A percentile compares a stretch with the other conserved stretches of the same genome.
Evolutionary conservation across 2,113 vertebrate genomes (phyloP).

Genomic region (Hypocryptadius cinnamomeus): DNA sequence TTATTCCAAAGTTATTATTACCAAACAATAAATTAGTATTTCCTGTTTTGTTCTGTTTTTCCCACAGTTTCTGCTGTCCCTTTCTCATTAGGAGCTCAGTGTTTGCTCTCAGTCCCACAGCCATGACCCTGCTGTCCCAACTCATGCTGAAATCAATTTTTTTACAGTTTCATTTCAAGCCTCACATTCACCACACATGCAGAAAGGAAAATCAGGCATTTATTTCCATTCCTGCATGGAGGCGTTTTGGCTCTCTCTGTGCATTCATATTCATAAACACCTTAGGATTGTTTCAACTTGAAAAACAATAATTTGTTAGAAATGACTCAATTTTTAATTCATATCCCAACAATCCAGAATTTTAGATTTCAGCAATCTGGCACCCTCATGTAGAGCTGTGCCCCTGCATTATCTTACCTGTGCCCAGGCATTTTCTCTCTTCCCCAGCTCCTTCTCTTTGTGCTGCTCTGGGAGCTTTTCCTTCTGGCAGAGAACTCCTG

Average conservation of each 20-base stretch:
- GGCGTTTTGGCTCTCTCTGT: not conserved
- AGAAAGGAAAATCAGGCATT: not conserved
- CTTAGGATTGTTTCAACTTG: not conserved
- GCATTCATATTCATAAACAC: not conserved
- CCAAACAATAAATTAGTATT: not conserved
- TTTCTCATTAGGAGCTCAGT: not conserved
- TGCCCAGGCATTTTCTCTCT: not conserved
- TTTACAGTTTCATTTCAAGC: not conserved
- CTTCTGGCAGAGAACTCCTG: not conserved
- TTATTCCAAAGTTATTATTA: too few relatives aligned
- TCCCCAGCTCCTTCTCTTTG: not conserved
- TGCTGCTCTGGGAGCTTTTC: not conserved
- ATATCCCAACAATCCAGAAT: not conserved
- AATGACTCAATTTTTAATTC: fast-evolving
- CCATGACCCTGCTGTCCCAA: not conserved
- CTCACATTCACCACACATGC: not conserved
- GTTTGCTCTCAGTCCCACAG: not conserved
- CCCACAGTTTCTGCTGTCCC: not conserved
- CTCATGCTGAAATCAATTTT: not conserved
- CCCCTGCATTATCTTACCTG: not conserved
- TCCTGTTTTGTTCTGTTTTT: not conserved
- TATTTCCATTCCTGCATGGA: not conserved
- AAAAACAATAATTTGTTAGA: not conserved
- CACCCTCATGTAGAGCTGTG: not conserved
- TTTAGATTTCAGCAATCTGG: not conserved